Percentiles rank a stretch among this genome's conserved stretches.
Conservation (phyloP, 2,888 invertebrate genomes). For the Axea sp. region DNA sequence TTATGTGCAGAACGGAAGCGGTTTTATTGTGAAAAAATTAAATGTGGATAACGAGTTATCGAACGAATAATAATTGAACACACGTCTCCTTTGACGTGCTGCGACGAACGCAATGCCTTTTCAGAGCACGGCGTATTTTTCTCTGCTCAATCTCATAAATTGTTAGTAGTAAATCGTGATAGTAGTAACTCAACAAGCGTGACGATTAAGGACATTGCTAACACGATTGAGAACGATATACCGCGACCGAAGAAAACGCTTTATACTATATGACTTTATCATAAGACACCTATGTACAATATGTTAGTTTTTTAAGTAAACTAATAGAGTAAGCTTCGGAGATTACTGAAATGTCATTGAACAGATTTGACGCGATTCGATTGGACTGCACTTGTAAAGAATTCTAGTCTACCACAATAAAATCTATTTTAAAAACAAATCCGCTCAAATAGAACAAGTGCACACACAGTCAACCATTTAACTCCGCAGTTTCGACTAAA, state of each 20-base stretch:
- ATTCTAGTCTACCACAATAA: constrained; percentile 45
- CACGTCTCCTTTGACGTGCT: constrained; percentile 41
- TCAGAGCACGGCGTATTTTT: constrained; percentile 18
- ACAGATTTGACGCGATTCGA: constrained; percentile 29
- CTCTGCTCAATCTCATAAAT: constrained; percentile 9
- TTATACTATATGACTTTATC: constrained; percentile 17
- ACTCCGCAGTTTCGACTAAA: constrained; percentile 36
- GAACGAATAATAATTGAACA: constrained; percentile 35
- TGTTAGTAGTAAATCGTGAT: constrained; percentile 10
- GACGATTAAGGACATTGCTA: constrained; percentile 34
- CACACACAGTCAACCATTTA: constrained; percentile 45
- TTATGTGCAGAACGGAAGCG: constrained; percentile 11
- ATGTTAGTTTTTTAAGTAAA: constrained; percentile 41
- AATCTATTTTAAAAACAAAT: constrained; percentile 17
- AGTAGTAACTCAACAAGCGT: constrained; percentile 5
- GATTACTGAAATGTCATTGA: constrained; percentile 13
- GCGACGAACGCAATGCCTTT: constrained; percentile 36
- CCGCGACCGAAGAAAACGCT: constrained; percentile 33
- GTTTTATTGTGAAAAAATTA: constrained; percentile 12
- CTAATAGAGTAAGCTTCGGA: constrained; percentile 42
- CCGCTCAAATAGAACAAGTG: constrained; percentile 27
- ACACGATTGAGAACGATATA: constrained; percentile 43
- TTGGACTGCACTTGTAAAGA: constrained; percentile 22
- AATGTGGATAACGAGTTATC: constrained; percentile 27
- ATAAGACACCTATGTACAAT: constrained; percentile 43